Evolutionary conservation across 2,888 invertebrate species (phyloP).

Genomic region (Nemoura dubitans): DNA sequence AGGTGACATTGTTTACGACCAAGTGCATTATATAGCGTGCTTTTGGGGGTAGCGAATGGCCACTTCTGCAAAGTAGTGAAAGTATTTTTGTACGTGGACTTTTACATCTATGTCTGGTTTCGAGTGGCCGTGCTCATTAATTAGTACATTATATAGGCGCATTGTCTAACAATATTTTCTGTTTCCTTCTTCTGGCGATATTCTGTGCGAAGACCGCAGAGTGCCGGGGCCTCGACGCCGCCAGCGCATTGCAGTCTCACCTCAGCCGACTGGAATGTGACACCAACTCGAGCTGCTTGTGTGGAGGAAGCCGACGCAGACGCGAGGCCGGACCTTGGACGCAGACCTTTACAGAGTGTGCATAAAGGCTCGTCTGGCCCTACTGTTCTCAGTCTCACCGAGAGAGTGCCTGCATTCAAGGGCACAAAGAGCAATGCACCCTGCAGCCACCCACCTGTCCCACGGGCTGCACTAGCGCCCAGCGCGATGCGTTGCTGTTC

Average conservation of each 20-base stretch:
- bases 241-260: neutral
- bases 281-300: neutral
- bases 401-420: neutral
- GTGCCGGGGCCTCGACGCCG: neutral
- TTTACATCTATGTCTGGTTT: no score
- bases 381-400: neutral
- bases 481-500: slow-evolving; percentile 70
- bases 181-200: no score
- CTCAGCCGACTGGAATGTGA: neutral
- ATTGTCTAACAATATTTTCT: no score
- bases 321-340: neutral
- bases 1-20: neutral
- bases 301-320: neutral
- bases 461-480: slow-evolving; percentile 64
- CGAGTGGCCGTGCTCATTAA: no score
- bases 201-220: no score
- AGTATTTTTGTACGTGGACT: no score
- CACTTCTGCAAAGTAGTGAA: no score
- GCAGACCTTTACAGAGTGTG: neutral
- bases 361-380: neutral
- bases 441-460: slow-evolving; percentile 58
- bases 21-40: no score
- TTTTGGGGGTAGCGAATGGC: no score
- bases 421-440: neutral
- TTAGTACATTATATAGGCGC: no score